phyloP scores from a whole-genome alignment of 2,888 invertebrate genomes.

The Noctua pronuba region DNA sequence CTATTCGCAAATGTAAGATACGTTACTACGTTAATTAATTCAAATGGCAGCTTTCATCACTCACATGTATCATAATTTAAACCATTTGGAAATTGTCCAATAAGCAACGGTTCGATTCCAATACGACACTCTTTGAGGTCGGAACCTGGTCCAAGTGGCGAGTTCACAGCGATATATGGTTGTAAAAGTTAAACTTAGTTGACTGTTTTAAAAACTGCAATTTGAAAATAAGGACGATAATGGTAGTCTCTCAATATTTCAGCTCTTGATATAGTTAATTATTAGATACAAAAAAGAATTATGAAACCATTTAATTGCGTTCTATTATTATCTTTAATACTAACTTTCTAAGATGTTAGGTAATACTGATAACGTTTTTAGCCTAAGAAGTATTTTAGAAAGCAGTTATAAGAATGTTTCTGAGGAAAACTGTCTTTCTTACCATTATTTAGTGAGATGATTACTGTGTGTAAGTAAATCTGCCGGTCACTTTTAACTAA shows the following conservation, averaged over 20 bases:
- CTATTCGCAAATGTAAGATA: constrained; percentile 28
- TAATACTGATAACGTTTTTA: too few relatives aligned
- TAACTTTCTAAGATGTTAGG: background rate
- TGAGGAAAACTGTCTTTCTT: background rate
- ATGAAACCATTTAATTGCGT: background rate
- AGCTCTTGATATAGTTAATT: background rate
- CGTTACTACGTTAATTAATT: constrained; percentile 30
- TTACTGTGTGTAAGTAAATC: background rate
- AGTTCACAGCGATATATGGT: background rate
- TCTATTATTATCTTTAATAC: background rate
- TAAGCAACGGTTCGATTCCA: constrained; percentile 50
- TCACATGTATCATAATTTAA: constrained; percentile 55
- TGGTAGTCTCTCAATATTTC: background rate
- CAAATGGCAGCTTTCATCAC: constrained; percentile 44
- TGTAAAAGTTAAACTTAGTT: background rate
- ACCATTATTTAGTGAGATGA: background rate
- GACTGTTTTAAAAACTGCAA: background rate
- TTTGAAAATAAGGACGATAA: background rate
- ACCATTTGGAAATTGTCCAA: constrained; percentile 64
- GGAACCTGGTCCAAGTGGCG: constrained; percentile 27
- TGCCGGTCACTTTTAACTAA: background rate
- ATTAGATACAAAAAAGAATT: background rate
- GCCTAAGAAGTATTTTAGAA: background rate
- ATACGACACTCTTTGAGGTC: constrained; percentile 44
- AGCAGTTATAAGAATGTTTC: background rate